Evolutionary conservation across 2,888 invertebrate species (phyloP).

Genomic region (Dermolepida albohirtum): DNA sequence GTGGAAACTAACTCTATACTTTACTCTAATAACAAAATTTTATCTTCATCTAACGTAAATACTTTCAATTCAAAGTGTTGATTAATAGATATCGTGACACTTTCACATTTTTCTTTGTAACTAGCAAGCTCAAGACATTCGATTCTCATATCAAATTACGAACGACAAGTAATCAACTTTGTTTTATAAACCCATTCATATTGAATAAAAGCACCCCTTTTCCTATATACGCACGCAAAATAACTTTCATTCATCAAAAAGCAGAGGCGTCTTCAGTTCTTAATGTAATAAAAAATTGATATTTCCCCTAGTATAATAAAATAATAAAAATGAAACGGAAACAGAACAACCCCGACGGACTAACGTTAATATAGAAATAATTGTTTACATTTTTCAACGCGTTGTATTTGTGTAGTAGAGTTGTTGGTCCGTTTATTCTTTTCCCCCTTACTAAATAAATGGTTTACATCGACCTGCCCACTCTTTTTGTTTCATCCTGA

Average conservation of each 20-base stretch:
- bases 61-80: no score
- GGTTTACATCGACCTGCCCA: no score
- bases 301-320: conserved; percentile 7
- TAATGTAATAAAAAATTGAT: conserved; percentile 1
- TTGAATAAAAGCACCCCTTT: neutral
- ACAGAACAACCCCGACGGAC: neutral
- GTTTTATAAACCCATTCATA: conserved; percentile 3
- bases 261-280: neutral
- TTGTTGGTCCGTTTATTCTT: neutral
- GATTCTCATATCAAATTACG: neutral
- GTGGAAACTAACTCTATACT: no score
- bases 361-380: neutral
- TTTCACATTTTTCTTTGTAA: no score
- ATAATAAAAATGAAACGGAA: conserved; percentile 2
- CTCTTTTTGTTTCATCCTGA: no score
- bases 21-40: no score
- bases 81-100: no score
- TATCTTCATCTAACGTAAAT: no score
- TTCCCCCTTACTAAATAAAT: no score
- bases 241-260: conserved; percentile 4
- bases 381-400: neutral
- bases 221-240: neutral
- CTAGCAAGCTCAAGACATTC: no score
- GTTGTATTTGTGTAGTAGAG: neutral
- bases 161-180: neutral